Evolutionary conservation across 1,140 invertebrate genomes (phyloP).

Genomic region (Aplysia californica): DNA sequence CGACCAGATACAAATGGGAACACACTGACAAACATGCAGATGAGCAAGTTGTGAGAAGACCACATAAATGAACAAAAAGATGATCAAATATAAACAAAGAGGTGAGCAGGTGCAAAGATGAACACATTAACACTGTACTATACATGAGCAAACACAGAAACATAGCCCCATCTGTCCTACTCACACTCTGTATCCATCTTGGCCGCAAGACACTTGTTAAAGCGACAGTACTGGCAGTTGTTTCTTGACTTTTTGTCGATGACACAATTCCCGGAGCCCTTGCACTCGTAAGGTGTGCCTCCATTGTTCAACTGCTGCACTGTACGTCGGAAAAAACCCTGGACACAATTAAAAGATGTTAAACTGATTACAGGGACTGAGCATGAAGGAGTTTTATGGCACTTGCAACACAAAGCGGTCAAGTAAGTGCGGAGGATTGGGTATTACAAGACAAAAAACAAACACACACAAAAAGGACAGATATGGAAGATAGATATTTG

Average conservation of each 20-base stretch:
- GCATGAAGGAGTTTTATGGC: neutral
- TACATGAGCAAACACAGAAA: neutral
- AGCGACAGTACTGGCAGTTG: constrained; percentile 4
- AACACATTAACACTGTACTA: neutral
- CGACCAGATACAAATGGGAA: no score
- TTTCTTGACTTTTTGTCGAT: constrained; percentile 4
- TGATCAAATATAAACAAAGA: neutral
- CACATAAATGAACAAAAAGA: no score
- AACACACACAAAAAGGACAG: neutral
- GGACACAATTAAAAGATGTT: neutral
- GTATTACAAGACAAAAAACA: neutral
- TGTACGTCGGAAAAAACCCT: constrained; percentile 15
- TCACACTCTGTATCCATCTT: constrained; percentile 13
- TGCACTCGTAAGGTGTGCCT: neutral
- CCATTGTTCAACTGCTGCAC: constrained; percentile 4
- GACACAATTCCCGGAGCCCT: neutral
- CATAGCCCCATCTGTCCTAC: neutral
- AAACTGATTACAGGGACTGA: neutral
- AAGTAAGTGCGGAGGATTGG: no score
- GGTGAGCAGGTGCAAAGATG: neutral
- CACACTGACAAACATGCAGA: no score
- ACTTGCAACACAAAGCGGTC: no score
- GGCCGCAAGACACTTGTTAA: neutral
- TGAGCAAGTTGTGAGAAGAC: no score
- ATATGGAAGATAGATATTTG: no score